A percentile compares a stretch with the other conserved stretches of the same genome.
These are phyloP conservation scores for Thalassophryne amazonica DNA, from an alignment of 2,797 vertebrate genomes.

Conservation along the genomic window DNA sequence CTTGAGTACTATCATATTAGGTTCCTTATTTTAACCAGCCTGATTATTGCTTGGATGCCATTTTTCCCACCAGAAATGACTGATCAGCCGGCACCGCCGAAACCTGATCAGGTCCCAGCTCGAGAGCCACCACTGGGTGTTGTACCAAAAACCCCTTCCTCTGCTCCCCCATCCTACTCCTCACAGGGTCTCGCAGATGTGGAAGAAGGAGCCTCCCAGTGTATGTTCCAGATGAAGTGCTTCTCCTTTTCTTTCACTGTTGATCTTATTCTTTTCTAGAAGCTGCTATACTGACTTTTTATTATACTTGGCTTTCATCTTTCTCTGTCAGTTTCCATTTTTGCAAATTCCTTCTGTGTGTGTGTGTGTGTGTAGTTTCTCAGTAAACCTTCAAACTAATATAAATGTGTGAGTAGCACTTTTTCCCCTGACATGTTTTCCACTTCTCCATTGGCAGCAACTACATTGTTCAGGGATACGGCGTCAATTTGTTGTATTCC, in stretches of 20 bases:
- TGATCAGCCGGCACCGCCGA: conserved; percentile 81
- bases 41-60: conserved; percentile 61
- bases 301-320: conserved; percentile 43
- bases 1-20: not conserved
- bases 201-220: conserved; percentile 72
- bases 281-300: conserved; percentile 21
- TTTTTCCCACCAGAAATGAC: conserved; percentile 62
- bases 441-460: conserved; percentile 19
- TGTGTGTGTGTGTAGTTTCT: not conserved
- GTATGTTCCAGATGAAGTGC: conserved; percentile 77
- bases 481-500: conserved; percentile 27
- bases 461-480: conserved; percentile 36
- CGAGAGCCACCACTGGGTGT: conserved; percentile 74
- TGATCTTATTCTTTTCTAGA: conserved; percentile 23
- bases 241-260: conserved; percentile 7
- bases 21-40: not conserved
- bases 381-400: not conserved
- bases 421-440: conserved; percentile 18
- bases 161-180: conserved; percentile 23
- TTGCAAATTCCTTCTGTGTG: conserved; percentile 1
- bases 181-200: conserved; percentile 62
- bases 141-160: conserved; percentile 62
- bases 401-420: not conserved
- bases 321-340: conserved; percentile 18
- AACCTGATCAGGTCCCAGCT: conserved; percentile 78